A percentile compares a stretch with the other conserved stretches of the same genome.
Evolutionary conservation across 2,888 invertebrate genomes (phyloP).

Genomic region (Nomada flava): DNA sequence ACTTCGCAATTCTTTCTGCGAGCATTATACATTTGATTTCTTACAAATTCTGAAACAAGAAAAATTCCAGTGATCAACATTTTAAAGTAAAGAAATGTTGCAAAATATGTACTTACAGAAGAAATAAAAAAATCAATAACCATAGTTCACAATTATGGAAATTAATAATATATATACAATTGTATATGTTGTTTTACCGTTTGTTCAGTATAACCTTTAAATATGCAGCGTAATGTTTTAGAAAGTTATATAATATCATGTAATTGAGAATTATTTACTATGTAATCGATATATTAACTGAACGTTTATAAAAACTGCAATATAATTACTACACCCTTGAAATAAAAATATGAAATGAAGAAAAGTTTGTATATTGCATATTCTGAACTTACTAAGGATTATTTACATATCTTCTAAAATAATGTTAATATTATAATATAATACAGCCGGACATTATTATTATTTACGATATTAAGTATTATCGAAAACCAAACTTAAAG

Average conservation of each 20-base stretch:
- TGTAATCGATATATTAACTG: background rate
- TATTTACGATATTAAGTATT: background rate
- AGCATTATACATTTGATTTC: background rate
- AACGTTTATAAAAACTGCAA: background rate
- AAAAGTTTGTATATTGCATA: background rate
- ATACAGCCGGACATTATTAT: background rate
- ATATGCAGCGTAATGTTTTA: background rate
- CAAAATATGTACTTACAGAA: background rate
- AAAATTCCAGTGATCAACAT: background rate
- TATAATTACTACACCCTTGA: background rate
- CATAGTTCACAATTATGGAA: background rate
- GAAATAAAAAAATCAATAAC: background rate
- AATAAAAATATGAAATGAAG: background rate
- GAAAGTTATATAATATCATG: conserved; percentile 1
- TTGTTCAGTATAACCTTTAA: conserved; percentile 35
- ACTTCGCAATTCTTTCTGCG: background rate
- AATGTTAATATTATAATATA: background rate
- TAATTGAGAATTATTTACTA: too few species aligned
- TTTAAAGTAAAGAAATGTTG: conserved; percentile 14
- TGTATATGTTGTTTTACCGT: background rate
- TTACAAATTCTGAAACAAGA: conserved; percentile 14
- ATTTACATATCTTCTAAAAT: background rate
- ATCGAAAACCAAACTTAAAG: background rate
- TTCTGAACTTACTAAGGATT: background rate
- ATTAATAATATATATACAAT: background rate